Evolutionary conservation across 1,140 invertebrate genomes (phyloP), one percentile per base, ranked within the genome.

Genomic region (Sweltsa coloradensis): DNA sequence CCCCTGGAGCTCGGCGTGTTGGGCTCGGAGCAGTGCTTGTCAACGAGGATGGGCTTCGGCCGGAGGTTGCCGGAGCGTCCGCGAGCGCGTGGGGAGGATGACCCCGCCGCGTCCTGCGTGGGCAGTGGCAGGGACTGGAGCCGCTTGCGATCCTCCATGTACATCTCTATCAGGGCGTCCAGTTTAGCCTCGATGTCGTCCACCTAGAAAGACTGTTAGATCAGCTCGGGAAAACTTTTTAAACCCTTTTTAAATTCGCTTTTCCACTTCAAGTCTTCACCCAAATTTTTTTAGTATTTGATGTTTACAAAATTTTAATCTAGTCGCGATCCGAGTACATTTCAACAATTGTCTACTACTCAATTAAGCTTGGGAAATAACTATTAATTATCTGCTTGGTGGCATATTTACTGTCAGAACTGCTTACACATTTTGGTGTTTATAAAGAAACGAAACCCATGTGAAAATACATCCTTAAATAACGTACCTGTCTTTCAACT

Each of bases 151-250:
- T 94, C 89, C 65, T 92, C 88, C 73, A 89, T 78, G 63, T 93
- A 92, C 68, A 94, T 74, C 61, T 95, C 90, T 60, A 95, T 79
- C 57, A 96, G 75, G 65, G 92, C 79, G 68, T 95, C 89, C 60
- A 96, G 71, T 72, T 95, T 95, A 58, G 77, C 78, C 71, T 94
- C 90, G 65, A 91, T 90, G 63, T 93, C 89, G 62, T 92, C 89
- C 57, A 93, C 86, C 89, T 93, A 63, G 40, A 69, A 64, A 34
- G 9, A 51, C 48, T n/a, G n/a, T n/a, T n/a, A n/a, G n/a, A n/a
- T n/a, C n/a, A n/a, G n/a, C n/a, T n/a, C n/a, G n/a, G n/a, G n/a
- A n/a, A n/a, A n/a, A n/a, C n/a, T n/a, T n/a, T n/a, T n/a, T n/a
- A n/a, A n/a, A n/a, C n/a, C n/a, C n/a, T n/a, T n/a, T n/a, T n/a